Evolutionary conservation across 2,113 vertebrate genomes (phyloP), one percentile per base, ranked within the genome.

Genomic region (Podarcis cretensis): DNA sequence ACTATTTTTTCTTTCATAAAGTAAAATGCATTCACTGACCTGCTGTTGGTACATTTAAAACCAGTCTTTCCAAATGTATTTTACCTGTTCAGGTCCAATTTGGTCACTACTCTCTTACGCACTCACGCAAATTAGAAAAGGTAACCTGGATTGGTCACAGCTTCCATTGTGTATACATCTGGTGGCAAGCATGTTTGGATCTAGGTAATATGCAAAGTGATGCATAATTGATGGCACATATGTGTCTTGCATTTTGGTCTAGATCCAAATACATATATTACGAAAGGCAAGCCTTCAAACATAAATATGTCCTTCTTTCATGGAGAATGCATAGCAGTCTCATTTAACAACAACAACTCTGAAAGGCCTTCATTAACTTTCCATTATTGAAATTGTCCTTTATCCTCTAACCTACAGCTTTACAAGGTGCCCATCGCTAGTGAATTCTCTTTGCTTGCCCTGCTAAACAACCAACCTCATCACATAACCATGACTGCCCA

Each of bases 381-480:
- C 69, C 12, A 25, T 54, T 27, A 85, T 27, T 37, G 25, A 85
- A 76, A 87, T n/a, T 84, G 63, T 68, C 30, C 25, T 90, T 54
- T 83, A 16, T n/a, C 77, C 0, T 3, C 2, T 90, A 89, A 10
- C 13, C 3, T 48, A 2, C 75, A 74, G 9, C 0, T 75, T 71
- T 81, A n/a, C 57, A 86, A 69, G 43, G 32, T 54, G 66, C 14
- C 6, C 7, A 89, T 76, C 32, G 68, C 35, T 9, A 74, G 27
- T 40, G 16, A 9, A 30, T 93, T 78, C 25, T 84, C 32, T 59
- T 71, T 89, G 84, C 21, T 25, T 84, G 0, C 2, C 8, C 43
- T 81, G 48, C 73, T 82, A 69, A 37, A 68, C 73, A 78, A 35
- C 1, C 23, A 37, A 27, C 5, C 66, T 92, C 91, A 78, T 86